A percentile compares a stretch with the other conserved stretches of the same genome.
Conservation (phyloP, 2,113 vertebrate species). For the Micronycteris hirsuta region DNA sequence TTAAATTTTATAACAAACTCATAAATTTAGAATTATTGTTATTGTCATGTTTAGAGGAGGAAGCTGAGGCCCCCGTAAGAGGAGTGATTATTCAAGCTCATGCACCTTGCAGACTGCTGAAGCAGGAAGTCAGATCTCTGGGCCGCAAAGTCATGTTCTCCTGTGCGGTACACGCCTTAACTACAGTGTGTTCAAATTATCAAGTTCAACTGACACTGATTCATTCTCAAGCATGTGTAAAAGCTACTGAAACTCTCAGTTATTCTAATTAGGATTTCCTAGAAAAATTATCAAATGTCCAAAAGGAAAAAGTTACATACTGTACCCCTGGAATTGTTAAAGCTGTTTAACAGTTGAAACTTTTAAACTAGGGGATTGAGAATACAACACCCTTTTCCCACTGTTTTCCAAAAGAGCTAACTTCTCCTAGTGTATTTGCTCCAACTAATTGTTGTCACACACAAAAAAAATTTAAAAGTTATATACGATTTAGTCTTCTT, state of each 20-base stretch:
- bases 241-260: background rate
- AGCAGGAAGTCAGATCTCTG: background rate
- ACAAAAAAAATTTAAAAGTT: background rate
- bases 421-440: background rate
- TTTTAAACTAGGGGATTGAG: background rate
- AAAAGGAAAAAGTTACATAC: background rate
- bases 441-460: background rate
- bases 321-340: background rate
- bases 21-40: background rate
- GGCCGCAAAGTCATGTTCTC: background rate
- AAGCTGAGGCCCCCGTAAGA: background rate
- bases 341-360: background rate
- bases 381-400: background rate
- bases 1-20: background rate
- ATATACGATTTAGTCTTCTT: constrained; percentile 23
- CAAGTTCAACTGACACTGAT: background rate
- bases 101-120: background rate
- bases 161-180: background rate
- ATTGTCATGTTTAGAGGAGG: background rate
- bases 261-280: background rate
- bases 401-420: background rate
- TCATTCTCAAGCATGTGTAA: background rate
- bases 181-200: background rate
- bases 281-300: background rate
- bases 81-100: background rate